These are phyloP conservation scores for Myotis findleyi DNA, from an alignment of 2,797 vertebrate species.

Conservation along the genomic window DNA sequence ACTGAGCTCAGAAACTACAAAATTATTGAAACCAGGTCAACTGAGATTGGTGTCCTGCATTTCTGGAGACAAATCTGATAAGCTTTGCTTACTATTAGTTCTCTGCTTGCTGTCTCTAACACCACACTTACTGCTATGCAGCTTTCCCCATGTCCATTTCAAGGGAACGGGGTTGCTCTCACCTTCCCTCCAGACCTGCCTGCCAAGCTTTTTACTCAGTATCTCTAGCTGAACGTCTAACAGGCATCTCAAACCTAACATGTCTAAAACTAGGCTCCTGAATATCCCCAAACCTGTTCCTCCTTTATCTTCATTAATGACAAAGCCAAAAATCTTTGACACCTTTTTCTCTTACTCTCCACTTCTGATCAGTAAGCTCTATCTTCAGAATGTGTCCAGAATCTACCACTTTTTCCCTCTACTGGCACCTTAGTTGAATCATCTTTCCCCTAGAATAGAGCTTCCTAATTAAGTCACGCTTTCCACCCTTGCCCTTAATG, in stretches of 20 bases:
- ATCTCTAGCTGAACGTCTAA: background rate
- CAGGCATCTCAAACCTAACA: background rate
- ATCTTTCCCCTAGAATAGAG: background rate
- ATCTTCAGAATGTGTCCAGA: background rate
- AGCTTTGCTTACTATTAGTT: background rate
- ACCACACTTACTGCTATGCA: background rate
- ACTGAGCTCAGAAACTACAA: background rate
- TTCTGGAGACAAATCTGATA: conserved; percentile 15
- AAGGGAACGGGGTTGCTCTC: background rate
- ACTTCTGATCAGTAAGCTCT: background rate
- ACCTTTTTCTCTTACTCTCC: background rate
- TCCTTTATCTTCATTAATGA: background rate
- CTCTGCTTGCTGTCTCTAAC: background rate
- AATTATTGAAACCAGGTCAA: background rate
- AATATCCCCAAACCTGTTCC: background rate
- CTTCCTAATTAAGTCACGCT: background rate
- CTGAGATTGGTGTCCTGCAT: background rate
- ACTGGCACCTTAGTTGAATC: background rate
- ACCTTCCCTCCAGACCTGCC: background rate
- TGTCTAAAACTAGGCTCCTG: background rate
- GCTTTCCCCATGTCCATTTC: background rate
- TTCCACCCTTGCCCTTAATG: background rate
- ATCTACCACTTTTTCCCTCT: background rate
- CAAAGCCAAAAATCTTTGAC: background rate
- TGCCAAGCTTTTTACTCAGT: background rate